Evolutionary conservation across 2,113 vertebrate genomes (phyloP), one percentile per base, ranked within the genome.

Genomic region (Poicephalus gulielmi): DNA sequence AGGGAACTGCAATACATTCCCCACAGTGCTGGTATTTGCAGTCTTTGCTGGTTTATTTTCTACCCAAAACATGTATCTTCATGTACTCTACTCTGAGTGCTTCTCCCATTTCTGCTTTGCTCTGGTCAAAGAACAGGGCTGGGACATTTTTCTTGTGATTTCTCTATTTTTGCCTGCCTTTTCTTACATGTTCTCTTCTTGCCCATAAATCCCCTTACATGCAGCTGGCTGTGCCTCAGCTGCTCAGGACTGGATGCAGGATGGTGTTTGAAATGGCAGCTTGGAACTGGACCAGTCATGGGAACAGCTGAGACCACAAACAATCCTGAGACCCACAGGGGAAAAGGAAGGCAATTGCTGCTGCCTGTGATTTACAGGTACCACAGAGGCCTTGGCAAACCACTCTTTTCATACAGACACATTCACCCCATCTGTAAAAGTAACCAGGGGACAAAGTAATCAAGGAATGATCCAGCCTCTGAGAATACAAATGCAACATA

Each of bases 241-340:
- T 57, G 24, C 73, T 35, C 3, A 4, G 70, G 64, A 69, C 73
- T 49, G 69, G 67, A 62, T 31, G 3, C 23, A 76, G 77, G 69
- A 88, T 6, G 3, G 3, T 37, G 78, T 86, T 89, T 3, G 22
- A 91, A 95, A 86, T 79, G 79, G 50, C 10, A n/a, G 27, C 27
- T 78, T 80, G 79, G 37, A 83, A n/a, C 49, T 88, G 33, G 31
- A 64, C 41, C 87, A 66, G 76, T 74, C 62, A 28, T 11, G 33
- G 37, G 50, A 94, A 66, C 33, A 75, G 91, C 86, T 95, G 94
- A 95, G 50, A 82, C 88, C 80, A 82, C 85, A 83, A 82, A 91
- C 4, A 25, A 62, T 53, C 67, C 66, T 30, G 41, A 75, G n/a
- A 44, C 14, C 47, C 4, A 6, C 18, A 55, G 37, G 23, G 68